phyloP scores from a whole-genome alignment of 2,113 vertebrate genomes.

The human region DNA sequence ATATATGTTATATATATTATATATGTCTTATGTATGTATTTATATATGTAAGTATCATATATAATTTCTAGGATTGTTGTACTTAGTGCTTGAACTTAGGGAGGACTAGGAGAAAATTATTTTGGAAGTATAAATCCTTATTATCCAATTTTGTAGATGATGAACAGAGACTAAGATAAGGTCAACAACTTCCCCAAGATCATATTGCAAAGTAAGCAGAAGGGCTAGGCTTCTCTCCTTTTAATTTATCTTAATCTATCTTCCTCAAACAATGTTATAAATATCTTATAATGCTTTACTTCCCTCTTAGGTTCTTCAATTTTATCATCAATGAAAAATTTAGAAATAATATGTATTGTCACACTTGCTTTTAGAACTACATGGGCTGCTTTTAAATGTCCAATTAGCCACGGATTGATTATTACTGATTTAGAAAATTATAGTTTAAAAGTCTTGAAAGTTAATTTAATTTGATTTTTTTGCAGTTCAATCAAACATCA shows the following conservation, averaged over 20 bases:
- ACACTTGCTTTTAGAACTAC: background rate
- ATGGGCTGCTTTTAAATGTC: background rate
- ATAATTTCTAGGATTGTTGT: background rate
- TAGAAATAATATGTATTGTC: background rate
- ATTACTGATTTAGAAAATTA: slow-evolving; percentile 1
- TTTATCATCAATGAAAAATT: background rate
- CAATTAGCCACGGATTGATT: background rate
- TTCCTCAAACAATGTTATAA: background rate
- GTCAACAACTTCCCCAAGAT: background rate
- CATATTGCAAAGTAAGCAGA: background rate
- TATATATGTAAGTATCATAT: background rate
- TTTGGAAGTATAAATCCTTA: background rate
- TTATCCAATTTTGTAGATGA: background rate
- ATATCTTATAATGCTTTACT: background rate
- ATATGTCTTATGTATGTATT: background rate
- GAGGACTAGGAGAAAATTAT: background rate
- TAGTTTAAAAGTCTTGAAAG: slow-evolving; percentile 7
- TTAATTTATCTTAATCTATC: background rate
- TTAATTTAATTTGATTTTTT: background rate
- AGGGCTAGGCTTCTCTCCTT: background rate
- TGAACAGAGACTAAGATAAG: background rate
- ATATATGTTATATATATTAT: too few species aligned
- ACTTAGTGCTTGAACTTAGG: background rate
- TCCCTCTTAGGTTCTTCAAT: background rate
- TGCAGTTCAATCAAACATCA: background rate